phyloP scores from a whole-genome alignment of 2,888 invertebrate genomes.

The Poecilobothrus nobilitatus region DNA sequence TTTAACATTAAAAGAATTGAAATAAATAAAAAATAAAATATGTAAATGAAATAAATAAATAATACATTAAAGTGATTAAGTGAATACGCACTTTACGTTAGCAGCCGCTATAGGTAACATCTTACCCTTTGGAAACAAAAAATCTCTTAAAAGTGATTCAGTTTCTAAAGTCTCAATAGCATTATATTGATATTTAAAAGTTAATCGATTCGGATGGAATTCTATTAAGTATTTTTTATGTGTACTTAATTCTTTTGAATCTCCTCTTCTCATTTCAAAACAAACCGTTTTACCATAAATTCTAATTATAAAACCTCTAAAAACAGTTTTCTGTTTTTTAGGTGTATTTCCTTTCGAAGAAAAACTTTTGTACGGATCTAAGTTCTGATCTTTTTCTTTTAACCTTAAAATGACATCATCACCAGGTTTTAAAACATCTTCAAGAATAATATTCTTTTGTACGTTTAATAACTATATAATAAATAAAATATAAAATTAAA shows the following conservation, averaged over 20 bases:
- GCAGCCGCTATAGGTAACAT: neutral
- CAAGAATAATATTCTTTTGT: neutral
- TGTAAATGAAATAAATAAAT: too few relatives aligned
- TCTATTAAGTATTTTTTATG: slow-evolving; percentile 23
- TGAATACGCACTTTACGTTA: too few relatives aligned
- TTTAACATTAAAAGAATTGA: too few relatives aligned
- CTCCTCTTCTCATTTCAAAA: neutral
- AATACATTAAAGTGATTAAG: too few relatives aligned
- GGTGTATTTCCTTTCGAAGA: neutral
- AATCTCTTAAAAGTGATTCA: neutral
- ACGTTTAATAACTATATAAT: neutral
- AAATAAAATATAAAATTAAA: neutral
- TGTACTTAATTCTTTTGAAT: neutral
- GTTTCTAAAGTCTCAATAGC: slow-evolving; percentile 23
- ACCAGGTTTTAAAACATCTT: neutral
- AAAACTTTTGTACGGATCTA: too few relatives aligned
- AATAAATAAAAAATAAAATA: too few relatives aligned
- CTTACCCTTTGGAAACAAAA: neutral
- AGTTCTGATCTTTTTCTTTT: too few relatives aligned
- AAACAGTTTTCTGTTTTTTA: neutral
- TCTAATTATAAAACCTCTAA: neutral
- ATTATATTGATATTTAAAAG: slow-evolving; percentile 33
- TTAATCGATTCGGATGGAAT: slow-evolving; percentile 31
- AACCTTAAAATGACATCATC: neutral
- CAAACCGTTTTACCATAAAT: neutral